Evolutionary conservation across 2,888 invertebrate species (phyloP).

Genomic region (Ernsta delagoae): DNA sequence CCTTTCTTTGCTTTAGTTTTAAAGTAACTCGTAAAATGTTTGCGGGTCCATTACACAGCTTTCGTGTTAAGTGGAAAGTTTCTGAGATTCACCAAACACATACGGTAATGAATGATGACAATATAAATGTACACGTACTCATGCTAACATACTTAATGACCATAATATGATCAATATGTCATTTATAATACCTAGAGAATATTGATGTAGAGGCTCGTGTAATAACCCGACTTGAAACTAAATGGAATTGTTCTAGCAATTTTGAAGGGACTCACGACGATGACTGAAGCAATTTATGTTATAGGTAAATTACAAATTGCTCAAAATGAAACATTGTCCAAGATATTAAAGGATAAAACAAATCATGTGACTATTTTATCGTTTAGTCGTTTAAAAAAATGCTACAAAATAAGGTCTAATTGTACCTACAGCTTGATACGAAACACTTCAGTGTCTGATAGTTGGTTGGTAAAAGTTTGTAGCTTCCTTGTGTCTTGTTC

Average conservation of each 20-base stretch:
- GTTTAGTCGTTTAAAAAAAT: too few species aligned
- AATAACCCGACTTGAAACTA: neutral
- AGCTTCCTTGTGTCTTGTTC: too few species aligned
- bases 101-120: conserved; percentile 37
- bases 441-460: too few species aligned
- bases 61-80: conserved; percentile 46
- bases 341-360: too few species aligned
- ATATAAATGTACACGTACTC: too few species aligned
- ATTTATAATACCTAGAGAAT: conserved; percentile 5
- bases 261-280: conserved; percentile 3
- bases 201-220: conserved; percentile 7
- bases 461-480: too few species aligned
- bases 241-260: conserved; percentile 14
- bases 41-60: conserved; percentile 28
- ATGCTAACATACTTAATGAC: too few species aligned
- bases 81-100: conserved; percentile 39
- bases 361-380: too few species aligned
- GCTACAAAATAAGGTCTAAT: too few species aligned
- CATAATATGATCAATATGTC: conserved; percentile 24
- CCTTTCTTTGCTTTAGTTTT: conserved; percentile 45
- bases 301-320: neutral
- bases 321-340: too few species aligned
- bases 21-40: conserved; percentile 46
- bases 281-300: neutral
- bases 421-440: too few species aligned